These are phyloP conservation scores for Brotula barbata DNA, from an alignment of 2,797 vertebrate genomes.

Conservation along the genomic window DNA sequence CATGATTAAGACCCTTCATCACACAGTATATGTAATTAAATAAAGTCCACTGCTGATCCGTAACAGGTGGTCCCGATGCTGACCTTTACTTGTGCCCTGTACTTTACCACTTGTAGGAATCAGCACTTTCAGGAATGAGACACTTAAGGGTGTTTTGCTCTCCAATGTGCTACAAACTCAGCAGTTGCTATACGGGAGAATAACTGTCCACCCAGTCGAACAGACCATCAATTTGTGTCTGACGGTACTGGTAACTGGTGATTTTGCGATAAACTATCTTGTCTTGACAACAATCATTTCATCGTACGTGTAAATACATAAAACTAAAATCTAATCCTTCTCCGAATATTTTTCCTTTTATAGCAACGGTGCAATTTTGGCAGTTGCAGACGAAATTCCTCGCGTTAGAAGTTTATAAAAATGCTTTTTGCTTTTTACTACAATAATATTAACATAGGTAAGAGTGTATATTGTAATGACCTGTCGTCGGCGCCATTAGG, in stretches of 20 bases:
- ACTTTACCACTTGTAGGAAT: slow-evolving; percentile 56
- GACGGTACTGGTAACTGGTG: slow-evolving; percentile 57
- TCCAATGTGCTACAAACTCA: slow-evolving; percentile 42
- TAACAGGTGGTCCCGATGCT: slow-evolving; percentile 63
- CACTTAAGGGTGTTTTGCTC: slow-evolving; percentile 57
- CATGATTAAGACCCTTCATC: slow-evolving; percentile 66
- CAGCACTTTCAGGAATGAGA: slow-evolving; percentile 71
- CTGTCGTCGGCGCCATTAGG: too few species aligned
- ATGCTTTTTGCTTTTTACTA: not conserved
- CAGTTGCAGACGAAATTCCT: not conserved
- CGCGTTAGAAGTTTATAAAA: slow-evolving; percentile 24
- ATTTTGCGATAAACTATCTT: slow-evolving; percentile 66
- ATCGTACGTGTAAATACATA: slow-evolving; percentile 52
- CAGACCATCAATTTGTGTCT: slow-evolving; percentile 70
- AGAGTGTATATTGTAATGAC: too few species aligned
- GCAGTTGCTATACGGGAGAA: slow-evolving; percentile 44
- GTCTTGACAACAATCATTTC: slow-evolving; percentile 58
- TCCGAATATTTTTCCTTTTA: slow-evolving; percentile 37
- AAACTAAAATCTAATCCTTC: slow-evolving; percentile 44
- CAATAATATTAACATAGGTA: not conserved
- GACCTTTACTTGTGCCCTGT: slow-evolving; percentile 57
- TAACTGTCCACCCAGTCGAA: slow-evolving; percentile 43
- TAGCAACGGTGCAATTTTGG: slow-evolving; percentile 47
- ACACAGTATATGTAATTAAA: slow-evolving; percentile 66
- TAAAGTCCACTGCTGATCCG: slow-evolving; percentile 63